A percentile compares a stretch with the other conserved stretches of the same genome.
These are phyloP conservation scores for Myzus persicae DNA, from an alignment of 1,140 invertebrate genomes.

Conservation along the genomic window DNA sequence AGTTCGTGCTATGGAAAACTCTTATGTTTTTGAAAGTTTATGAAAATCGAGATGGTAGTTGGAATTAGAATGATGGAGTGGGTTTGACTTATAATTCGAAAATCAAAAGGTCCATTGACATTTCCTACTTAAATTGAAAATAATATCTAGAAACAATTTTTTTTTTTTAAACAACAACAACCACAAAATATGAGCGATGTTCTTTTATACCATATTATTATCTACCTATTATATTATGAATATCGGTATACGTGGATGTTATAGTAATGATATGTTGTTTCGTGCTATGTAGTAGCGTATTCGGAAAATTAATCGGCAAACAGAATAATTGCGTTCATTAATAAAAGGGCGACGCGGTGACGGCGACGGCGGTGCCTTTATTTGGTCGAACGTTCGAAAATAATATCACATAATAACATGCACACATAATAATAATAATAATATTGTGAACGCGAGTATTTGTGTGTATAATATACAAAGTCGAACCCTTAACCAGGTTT, in stretches of 20 bases:
- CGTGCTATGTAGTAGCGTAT: background rate
- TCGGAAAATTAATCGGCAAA: background rate
- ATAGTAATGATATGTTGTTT: too few relatives aligned
- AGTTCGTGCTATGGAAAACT: background rate
- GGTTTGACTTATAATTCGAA: background rate
- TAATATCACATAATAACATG: slow-evolving; percentile 1
- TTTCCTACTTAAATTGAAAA: background rate
- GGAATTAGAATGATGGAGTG: background rate
- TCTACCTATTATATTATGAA: background rate
- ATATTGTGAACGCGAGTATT: background rate
- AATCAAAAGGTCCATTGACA: background rate
- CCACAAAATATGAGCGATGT: background rate
- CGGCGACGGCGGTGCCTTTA: background rate
- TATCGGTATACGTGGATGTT: background rate
- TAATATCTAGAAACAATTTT: background rate
- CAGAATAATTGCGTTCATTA: background rate
- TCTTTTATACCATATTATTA: background rate
- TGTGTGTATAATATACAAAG: slow-evolving; percentile 5
- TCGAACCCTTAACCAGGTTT: slow-evolving; percentile 14
- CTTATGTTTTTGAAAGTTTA: background rate
- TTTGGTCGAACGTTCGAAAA: background rate
- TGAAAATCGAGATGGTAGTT: background rate
- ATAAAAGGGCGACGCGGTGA: background rate
- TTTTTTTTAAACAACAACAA: background rate
- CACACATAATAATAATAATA: background rate